These are phyloP conservation scores for Monopis laevigella DNA, from an alignment of 2,888 invertebrate genomes.

Conservation along the genomic window DNA sequence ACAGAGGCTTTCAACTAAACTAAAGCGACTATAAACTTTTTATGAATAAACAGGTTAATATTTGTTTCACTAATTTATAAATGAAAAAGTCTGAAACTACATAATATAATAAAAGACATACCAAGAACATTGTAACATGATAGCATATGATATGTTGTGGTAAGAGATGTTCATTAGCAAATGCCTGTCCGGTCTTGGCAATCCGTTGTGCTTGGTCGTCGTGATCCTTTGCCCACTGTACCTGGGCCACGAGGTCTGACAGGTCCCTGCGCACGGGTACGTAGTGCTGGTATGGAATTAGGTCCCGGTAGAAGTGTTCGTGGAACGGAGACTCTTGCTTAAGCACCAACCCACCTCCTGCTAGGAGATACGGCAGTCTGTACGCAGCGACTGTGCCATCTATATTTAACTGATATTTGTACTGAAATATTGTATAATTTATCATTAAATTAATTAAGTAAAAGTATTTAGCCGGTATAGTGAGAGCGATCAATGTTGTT, in stretches of 20 bases:
- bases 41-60: too few relatives aligned
- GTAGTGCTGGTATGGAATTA: conserved; percentile 82
- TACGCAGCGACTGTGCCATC: conserved; percentile 98
- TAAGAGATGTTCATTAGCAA: conserved; percentile 79
- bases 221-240: conserved; percentile 80
- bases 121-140: conserved; percentile 69
- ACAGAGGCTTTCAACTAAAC: too few relatives aligned
- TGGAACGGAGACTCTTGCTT: conserved; percentile 95
- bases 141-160: conserved; percentile 91
- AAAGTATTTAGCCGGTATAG: too few relatives aligned
- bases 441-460: too few relatives aligned
- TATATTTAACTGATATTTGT: conserved; percentile 92
- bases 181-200: conserved; percentile 72
- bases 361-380: conserved; percentile 89
- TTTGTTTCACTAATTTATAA: too few relatives aligned
- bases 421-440: too few relatives aligned
- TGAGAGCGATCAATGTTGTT: too few relatives aligned
- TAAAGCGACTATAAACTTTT: too few relatives aligned
- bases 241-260: conserved; percentile 79
- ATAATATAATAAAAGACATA: too few relatives aligned
- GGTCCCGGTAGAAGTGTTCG: conserved; percentile 89
- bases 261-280: conserved; percentile 83
- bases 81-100: too few relatives aligned
- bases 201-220: conserved; percentile 75
- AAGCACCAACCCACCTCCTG: conserved; percentile 86